Base-by-base conservation (phyloP, 2,113 vertebrate species). In the Psittacula cyanocephala region DNA sequence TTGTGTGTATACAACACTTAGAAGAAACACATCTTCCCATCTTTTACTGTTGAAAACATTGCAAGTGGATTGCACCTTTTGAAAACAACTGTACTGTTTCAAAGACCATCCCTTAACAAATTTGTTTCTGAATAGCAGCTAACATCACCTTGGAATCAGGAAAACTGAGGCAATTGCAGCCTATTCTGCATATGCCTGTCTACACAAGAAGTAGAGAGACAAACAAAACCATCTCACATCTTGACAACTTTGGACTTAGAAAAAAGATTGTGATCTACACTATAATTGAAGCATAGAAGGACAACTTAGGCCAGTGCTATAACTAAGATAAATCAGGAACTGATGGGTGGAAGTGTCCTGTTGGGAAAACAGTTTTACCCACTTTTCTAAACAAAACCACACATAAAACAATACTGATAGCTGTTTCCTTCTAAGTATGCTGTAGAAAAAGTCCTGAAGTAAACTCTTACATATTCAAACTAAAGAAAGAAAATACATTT, bases 171-270 rank as follows among this genome's bases (percentile, higher is more conserved):
- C 18, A 95, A 90, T 68, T 93, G 53, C 17, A 85, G 46, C 11
- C 49, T 71, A 62, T 47, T 94, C 86, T 72, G 55, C 55, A 88
- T 69, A 41, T 5, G n/a, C 70, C 50, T 88, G 76, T 88, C 35
- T 23, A 94, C 95, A 94, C 35, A 95, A 93, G 53, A 85, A 89
- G 67, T 81, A 35, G 22, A 85, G 89, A 92, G 65, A 81, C 60
- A 90, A 17, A 87, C 29, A 96, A 76, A 85, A 74, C 7, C 24
- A 86, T 55, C 52, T 77, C 55, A 69, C 13, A 87, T 55, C 50
- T 75, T 64, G 91, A 87, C 60, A 86, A 43, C 28, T 91, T 91
- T 60, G 96, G 65, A 82, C 10, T 60, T 63, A 9, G 17, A 17
- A 84, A 81, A 79, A 79, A 77, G 50, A 83, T 49, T 16, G 35